Evolutionary conservation across 2,113 vertebrate genomes (phyloP).

Genomic region (Percina caprodes): DNA sequence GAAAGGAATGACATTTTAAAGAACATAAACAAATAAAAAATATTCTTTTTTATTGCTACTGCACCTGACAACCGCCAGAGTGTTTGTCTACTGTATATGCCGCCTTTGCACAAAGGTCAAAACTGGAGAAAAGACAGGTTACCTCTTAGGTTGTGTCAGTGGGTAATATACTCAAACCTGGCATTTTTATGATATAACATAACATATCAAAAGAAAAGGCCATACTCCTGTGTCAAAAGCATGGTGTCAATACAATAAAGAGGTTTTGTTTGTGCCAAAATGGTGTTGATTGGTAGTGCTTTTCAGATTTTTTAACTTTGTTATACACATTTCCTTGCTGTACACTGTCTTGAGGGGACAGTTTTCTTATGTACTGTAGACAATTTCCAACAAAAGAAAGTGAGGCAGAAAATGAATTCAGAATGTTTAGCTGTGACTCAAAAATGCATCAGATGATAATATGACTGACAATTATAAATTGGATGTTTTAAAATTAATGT

Average conservation of each 20-base stretch:
- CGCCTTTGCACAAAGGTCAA: conserved; percentile 64
- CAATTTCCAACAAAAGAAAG: neutral
- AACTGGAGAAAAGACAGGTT: conserved; percentile 24
- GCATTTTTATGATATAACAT: conserved; percentile 16
- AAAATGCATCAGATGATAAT: conserved; percentile 10
- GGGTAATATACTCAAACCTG: conserved; percentile 19
- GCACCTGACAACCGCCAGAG: conserved; percentile 54
- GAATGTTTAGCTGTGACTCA: neutral
- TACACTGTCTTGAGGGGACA: neutral
- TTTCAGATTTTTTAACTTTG: neutral
- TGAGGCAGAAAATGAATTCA: neutral
- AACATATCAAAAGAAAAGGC: conserved; percentile 19
- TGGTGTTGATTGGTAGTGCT: neutral
- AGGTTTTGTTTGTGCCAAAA: neutral
- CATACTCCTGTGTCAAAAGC: conserved; percentile 11
- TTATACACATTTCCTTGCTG: neutral
- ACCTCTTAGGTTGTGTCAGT: conserved; percentile 11
- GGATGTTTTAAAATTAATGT: neutral
- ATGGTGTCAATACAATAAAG: neutral
- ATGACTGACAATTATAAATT: neutral
- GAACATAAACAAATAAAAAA: conserved; percentile 72
- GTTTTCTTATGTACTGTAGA: neutral
- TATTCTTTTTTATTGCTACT: conserved; percentile 34
- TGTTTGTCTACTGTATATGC: conserved; percentile 19
- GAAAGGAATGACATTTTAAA: conserved; percentile 73